Evolutionary conservation across 1,140 invertebrate genomes (phyloP), one percentile per base, ranked within the genome.

Genomic region (Brachionus calyciflorus): DNA sequence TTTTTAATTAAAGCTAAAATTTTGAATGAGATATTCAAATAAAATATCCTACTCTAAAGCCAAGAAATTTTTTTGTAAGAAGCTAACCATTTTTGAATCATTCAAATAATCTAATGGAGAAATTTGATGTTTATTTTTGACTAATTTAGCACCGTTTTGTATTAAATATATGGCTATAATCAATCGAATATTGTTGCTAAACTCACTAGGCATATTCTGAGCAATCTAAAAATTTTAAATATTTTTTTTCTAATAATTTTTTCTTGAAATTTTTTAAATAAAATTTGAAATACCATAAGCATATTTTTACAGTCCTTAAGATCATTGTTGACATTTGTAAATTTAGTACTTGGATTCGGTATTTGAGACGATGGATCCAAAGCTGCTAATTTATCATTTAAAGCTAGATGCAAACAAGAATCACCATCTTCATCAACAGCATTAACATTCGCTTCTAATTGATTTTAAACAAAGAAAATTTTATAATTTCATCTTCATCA

Each of bases 361-460:
- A 65, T 65, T 75, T 70, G 53, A n/a, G 73, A 49, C 10, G 73
- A 51, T 5, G 77, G 48, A 46, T 55, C 77, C 12, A 46, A 46
- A 41, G 41, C 77, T 2, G 53, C 48, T 24, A 55, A 14, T 73
- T 73, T 73, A 49, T 73, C 69, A 41, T 73, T 73, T 12, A 73
- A 49, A 51, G 51, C 46, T n/a, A 73, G 37, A 81, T 94, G 92
- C 33, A 94, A 83, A 17, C 90, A 90, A 1, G 91, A 92, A 80
- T 94, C 91, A 2, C 91, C 92, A 80, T 94, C 92, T 83, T 93
- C 92, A 82, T 94, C 92, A 55, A 89, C 88, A 10, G 89, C 89
- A 77, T 89, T 88, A 0, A 93, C 86, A 80, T 90, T 88, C 1
- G 91, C 91, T 40, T 89, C 89, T 79, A 63, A 60, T 53, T 10